Percentiles rank a stretch among this genome's conserved stretches.
These are phyloP conservation scores for Chaetodon auriga DNA, from an alignment of 2,113 vertebrate species.

Conservation along the genomic window DNA sequence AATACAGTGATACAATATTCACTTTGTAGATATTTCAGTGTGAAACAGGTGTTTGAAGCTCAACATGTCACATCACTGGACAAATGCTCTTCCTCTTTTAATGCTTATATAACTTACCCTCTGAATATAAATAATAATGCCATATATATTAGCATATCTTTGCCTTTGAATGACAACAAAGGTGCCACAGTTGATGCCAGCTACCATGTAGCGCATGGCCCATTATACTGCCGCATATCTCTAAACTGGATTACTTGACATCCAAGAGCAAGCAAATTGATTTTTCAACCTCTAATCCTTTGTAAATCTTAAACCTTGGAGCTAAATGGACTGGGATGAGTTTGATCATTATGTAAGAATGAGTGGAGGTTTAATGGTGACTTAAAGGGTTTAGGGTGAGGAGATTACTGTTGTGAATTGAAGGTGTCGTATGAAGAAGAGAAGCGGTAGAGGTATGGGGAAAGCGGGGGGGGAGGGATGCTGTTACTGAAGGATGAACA, in stretches of 20 bases:
- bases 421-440: conserved; percentile 48
- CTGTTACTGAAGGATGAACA: conserved; percentile 56
- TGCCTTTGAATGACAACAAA: conserved; percentile 49
- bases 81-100: conserved; percentile 45
- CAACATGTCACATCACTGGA: conserved; percentile 45
- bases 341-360: conserved; percentile 75
- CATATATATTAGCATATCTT: conserved; percentile 47
- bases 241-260: conserved; percentile 73
- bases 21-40: conserved; percentile 68
- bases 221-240: conserved; percentile 47
- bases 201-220: conserved; percentile 16
- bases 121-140: conserved; percentile 43
- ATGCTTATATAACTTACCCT: conserved; percentile 27
- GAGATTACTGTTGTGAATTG: conserved; percentile 69
- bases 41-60: conserved; percentile 64
- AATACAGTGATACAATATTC: conserved; percentile 66
- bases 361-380: conserved; percentile 73
- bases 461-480: neutral
- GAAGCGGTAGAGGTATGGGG: neutral
- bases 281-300: conserved; percentile 78
- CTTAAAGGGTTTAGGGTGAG: conserved; percentile 69
- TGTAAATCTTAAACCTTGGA: conserved; percentile 75
- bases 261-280: conserved; percentile 77
- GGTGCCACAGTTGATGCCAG: conserved; percentile 26
- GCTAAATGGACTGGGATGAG: conserved; percentile 74